These are phyloP conservation scores for Salvelinus sp. DNA, from an alignment of 2,113 vertebrate species.

Conservation along the genomic window DNA sequence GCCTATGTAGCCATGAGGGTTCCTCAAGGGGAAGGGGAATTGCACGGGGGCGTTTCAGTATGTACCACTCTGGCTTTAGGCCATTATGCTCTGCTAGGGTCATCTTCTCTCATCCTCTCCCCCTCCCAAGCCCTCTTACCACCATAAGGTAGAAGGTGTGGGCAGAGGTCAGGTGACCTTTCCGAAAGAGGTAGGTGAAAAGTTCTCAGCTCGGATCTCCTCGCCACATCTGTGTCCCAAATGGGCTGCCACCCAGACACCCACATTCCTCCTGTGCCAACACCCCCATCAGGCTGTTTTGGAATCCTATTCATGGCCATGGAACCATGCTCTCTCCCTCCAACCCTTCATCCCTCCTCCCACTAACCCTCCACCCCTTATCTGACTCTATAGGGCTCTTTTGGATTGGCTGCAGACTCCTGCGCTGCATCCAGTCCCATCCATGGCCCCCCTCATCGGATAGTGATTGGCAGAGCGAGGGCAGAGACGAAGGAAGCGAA, in stretches of 20 bases:
- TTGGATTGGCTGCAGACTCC: neutral
- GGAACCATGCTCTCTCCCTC: neutral
- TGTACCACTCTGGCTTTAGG: neutral
- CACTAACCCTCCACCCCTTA: neutral
- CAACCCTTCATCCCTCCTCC: neutral
- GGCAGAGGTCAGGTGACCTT: neutral
- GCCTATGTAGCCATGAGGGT: neutral
- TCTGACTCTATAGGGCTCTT: neutral
- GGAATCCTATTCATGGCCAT: neutral
- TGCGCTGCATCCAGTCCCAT: neutral
- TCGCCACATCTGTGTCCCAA: neutral
- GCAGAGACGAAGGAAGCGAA: neutral
- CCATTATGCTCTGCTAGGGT: conserved; percentile 2
- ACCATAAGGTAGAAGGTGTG: neutral
- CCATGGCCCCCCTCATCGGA: neutral
- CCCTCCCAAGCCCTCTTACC: too few species aligned
- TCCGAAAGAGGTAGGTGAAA: neutral
- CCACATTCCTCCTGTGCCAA: too few species aligned
- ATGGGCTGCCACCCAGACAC: neutral
- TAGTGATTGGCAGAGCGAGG: neutral
- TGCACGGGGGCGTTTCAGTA: neutral
- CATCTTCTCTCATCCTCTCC: neutral
- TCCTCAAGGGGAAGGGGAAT: neutral
- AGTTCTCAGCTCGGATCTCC: neutral
- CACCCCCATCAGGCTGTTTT: neutral